Percentiles rank a stretch among this genome's conserved stretches.
Conservation (phyloP, 1,140 invertebrate genomes). For the Drosophila arizonae region DNA sequence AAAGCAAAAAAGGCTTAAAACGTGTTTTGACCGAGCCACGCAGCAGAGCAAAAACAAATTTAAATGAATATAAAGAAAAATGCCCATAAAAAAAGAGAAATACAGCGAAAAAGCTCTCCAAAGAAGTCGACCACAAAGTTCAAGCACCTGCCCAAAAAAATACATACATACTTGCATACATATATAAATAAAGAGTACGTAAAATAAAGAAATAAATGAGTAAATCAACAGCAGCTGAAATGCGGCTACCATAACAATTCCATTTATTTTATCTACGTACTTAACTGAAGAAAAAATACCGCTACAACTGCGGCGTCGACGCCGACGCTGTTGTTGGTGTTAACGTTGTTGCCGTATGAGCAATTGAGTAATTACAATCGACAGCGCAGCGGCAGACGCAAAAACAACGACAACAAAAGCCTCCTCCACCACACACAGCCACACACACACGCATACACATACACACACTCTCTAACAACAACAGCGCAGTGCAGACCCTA, state of each 20-base stretch:
- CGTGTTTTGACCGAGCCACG: slow-evolving; percentile 47
- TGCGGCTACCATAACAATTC: slow-evolving; percentile 66
- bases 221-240: slow-evolving; percentile 45
- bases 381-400: slow-evolving; percentile 34
- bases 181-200: slow-evolving; percentile 9
- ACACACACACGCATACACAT: slow-evolving; percentile 23
- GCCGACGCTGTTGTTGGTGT: not conserved
- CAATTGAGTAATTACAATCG: slow-evolving; percentile 77
- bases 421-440: slow-evolving; percentile 30
- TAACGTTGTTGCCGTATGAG: slow-evolving; percentile 67
- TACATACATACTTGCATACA: slow-evolving; percentile 5
- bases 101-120: slow-evolving; percentile 26
- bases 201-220: slow-evolving; percentile 41
- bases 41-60: slow-evolving; percentile 20
- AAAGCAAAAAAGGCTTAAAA: slow-evolving; percentile 49
- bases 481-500: slow-evolving; percentile 41
- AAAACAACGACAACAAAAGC: slow-evolving; percentile 15
- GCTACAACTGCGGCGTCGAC: slow-evolving; percentile 29
- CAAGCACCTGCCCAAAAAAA: slow-evolving; percentile 75
- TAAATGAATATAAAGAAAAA: slow-evolving; percentile 49
- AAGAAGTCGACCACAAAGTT: slow-evolving; percentile 65
- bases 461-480: slow-evolving; percentile 42
- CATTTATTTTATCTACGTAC: slow-evolving; percentile 76
- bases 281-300: slow-evolving; percentile 44
- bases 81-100: slow-evolving; percentile 38